Base-by-base conservation (phyloP, 92 coral and sea anemone species). In the Zoanthus gigantus region DNA sequence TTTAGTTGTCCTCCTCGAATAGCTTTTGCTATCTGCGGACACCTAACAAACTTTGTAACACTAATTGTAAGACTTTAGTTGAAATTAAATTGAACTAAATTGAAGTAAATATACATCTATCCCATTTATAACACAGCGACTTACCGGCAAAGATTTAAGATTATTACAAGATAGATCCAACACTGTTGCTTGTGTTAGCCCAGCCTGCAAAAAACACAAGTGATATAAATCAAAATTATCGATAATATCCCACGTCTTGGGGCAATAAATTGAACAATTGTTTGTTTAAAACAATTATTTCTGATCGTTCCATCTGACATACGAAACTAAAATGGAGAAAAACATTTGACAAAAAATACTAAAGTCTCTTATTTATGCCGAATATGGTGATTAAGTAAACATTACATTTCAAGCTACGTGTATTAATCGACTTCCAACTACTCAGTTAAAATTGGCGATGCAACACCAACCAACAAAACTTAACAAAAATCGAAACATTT, bases 111-210 rank as follows among this genome's bases (percentile, higher is more conserved):
- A 23, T 23, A 23, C 23, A 23, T 23, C 23, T 23, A 23, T 23
- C 23, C 42, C 2, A 37, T 37, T 37, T 37, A 2, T 37, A 2
- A 37, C 56, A 4, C 71, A 34, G 3, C 10, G 10, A 76, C 94
- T 91, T 76, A 96, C 98, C 90, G 98, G 95, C 74, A 96, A 85
- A 13, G 89, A 88, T 13, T 90, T 83, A 50, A 97, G 85, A 71
- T 83, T 90, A 82, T 97, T 97, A 50, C 98, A 92, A 7, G 99
- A 97, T 50, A 97, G 84, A 86, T 97, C 99, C 57, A 97, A 90
- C 14, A 93, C 86, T 10, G 96, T 95, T 7, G 99, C 99, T 76
- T 91, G 93, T 5, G 97, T 91, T 82, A 97, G 61, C 8, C 92
- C 81, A 11, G 94, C 94, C 99, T 97, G 76, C 13, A 72, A 86